A percentile compares a stretch with the other conserved stretches of the same genome.
phyloP scores from a whole-genome alignment of 1,140 invertebrate genomes.

The Planococcus citri region DNA sequence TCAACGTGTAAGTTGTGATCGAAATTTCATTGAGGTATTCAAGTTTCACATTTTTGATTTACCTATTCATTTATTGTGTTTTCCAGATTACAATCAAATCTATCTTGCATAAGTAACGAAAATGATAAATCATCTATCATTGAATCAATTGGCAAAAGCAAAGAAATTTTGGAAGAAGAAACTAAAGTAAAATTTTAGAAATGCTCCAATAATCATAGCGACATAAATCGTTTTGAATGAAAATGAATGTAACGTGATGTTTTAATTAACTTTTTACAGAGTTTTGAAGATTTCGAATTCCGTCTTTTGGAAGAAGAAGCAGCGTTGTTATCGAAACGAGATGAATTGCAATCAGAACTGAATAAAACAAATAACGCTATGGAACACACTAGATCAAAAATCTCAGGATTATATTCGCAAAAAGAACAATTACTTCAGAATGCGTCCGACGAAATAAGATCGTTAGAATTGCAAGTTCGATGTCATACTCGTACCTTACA shows the following conservation, averaged over 20 bases:
- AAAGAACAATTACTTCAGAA: conserved; percentile 12
- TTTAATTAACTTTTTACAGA: conserved; percentile 37
- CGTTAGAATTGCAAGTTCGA: neutral
- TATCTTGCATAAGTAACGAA: conserved; percentile 7
- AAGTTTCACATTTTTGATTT: neutral
- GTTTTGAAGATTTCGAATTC: conserved; percentile 86
- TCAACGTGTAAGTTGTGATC: conserved; percentile 20
- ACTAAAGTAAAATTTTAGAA: neutral
- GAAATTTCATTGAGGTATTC: neutral
- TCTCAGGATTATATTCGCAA: conserved; percentile 42
- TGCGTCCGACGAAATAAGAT: neutral
- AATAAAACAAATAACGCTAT: conserved; percentile 50
- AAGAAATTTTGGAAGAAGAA: conserved; percentile 18
- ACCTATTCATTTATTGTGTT: neutral
- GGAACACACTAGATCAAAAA: conserved; percentile 45
- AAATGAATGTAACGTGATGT: too few species aligned
- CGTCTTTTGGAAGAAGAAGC: conserved; percentile 84
- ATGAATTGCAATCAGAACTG: conserved; percentile 66
- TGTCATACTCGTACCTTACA: conserved; percentile 9
- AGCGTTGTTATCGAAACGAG: conserved; percentile 59
- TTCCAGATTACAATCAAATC: conserved; percentile 1
- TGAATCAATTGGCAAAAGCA: conserved; percentile 3
- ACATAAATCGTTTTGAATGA: too few species aligned
- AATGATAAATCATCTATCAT: conserved; percentile 12
- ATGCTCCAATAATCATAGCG: too few species aligned